Base-by-base conservation (phyloP, 2,888 invertebrate genomes). In the Coleophora flavipennella region DNA sequence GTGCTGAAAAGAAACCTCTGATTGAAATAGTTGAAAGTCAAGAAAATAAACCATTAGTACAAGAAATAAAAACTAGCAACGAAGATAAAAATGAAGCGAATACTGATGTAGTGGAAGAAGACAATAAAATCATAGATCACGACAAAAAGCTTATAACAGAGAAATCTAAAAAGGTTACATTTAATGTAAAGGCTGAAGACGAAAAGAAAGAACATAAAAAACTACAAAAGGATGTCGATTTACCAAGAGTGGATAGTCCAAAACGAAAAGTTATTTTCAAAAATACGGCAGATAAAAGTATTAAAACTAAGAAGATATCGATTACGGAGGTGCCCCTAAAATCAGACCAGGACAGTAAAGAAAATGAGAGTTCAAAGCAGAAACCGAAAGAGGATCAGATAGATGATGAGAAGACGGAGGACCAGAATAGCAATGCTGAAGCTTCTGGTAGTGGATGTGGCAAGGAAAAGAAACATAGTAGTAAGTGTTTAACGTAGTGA, bases 11-110 rank as follows among this genome's bases (percentile, higher is more conserved):
- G 37, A 80, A 75, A 52, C 62, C 74, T 0, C 44, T 79, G 1
- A 62, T 76, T 46, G 70, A 83, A 63, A 63, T 80, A 2, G 63
- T 79, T 31, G 72, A 73, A 31, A 46, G 55, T 14, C 38, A 44
- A 27, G 56, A 59, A 3, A 50, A 61, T 25, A 56, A 54, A 40
- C 51, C 50, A 40, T 29, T 49, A 40, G 44, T 40, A 12, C 43
- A 51, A 9, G 46, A 57, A 44, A 44, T 31, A 29, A 46, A 50
- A 34, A 1, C 45, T 10, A 29, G 11, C 14, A 4, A 33, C 1
- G 43, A 40, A 35, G 36, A 52, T 44, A 45, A 50, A 28, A 44
- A 57, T 4, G 44, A 46, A 37, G 35, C 33, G 11, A 34, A 40
- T 9, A 51, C 46, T 10, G 57, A 57, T 27, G 48, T 66, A 11